A percentile compares a stretch with the other conserved stretches of the same genome.
Conservation (phyloP, 2,888 invertebrate species). For the Atethmia centrago region DNA sequence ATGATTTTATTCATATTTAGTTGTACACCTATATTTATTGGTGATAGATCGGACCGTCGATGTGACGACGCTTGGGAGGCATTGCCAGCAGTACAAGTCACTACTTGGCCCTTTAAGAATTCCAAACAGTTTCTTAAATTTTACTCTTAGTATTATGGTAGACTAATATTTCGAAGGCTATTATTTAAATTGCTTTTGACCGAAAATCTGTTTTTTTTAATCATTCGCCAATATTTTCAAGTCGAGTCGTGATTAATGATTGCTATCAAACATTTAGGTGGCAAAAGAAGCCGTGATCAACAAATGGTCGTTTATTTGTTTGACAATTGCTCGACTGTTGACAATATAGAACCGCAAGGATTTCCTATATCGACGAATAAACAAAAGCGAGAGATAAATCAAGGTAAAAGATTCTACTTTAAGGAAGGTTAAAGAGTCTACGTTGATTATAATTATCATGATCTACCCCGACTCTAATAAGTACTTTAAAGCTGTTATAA, state of each 20-base stretch:
- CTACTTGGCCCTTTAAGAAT: background rate
- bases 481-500: background rate
- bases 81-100: background rate
- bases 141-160: background rate
- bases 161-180: constrained; percentile 4
- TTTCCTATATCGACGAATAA: constrained; percentile 62
- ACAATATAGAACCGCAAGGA: constrained; percentile 63
- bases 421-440: constrained; percentile 41
- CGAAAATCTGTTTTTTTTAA: background rate
- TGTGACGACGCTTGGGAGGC: background rate
- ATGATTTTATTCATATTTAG: background rate
- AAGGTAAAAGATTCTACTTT: constrained; percentile 56
- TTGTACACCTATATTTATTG: background rate
- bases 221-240: constrained; percentile 14
- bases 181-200: background rate
- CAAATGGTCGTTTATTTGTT: constrained; percentile 45
- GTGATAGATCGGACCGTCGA: background rate
- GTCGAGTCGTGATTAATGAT: constrained; percentile 25
- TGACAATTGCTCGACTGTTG: constrained; percentile 47
- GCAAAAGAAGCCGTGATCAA: constrained; percentile 46
- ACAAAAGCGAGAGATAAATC: constrained; percentile 59
- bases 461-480: background rate
- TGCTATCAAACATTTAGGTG: constrained; percentile 40
- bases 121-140: background rate
- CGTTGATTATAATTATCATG: constrained; percentile 29